These are phyloP conservation scores for Brachyptera risi DNA, from an alignment of 2,888 invertebrate species.

Conservation along the genomic window DNA sequence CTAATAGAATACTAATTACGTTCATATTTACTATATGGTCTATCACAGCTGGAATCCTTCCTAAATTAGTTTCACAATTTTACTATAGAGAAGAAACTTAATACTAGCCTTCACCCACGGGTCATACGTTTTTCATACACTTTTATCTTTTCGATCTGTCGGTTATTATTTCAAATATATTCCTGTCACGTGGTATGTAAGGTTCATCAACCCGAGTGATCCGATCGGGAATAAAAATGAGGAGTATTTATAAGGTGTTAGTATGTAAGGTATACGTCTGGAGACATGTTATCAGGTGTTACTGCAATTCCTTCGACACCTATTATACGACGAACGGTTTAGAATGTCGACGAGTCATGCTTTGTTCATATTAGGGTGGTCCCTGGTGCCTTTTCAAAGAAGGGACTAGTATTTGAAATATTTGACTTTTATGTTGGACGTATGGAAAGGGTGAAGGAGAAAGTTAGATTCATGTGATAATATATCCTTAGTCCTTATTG, in stretches of 20 bases:
- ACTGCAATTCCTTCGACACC: not conserved
- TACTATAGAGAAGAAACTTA: not conserved
- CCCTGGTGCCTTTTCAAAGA: no score
- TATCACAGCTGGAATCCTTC: not conserved
- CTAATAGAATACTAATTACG: not conserved
- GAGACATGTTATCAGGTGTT: not conserved
- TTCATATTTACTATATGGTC: not conserved
- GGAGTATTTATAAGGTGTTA: not conserved
- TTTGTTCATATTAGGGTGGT: no score
- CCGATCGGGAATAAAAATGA: not conserved
- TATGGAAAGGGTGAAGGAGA: no score
- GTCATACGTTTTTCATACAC: not conserved
- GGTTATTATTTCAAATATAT: constrained; percentile 3
- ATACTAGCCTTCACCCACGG: not conserved
- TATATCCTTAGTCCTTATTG: no score
- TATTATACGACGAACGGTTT: no score
- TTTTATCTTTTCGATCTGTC: not conserved
- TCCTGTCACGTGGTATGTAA: not conserved
- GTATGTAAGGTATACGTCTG: not conserved
- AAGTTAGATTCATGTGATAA: no score
- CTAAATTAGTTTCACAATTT: not conserved
- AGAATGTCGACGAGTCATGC: no score
- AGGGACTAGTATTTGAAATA: no score
- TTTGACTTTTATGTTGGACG: no score
- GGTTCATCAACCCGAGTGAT: constrained; percentile 3